Percentiles rank a stretch among this genome's conserved stretches.
These are phyloP conservation scores for Leucophenga maculata DNA, from an alignment of 2,888 invertebrate genomes.

Conservation along the genomic window DNA sequence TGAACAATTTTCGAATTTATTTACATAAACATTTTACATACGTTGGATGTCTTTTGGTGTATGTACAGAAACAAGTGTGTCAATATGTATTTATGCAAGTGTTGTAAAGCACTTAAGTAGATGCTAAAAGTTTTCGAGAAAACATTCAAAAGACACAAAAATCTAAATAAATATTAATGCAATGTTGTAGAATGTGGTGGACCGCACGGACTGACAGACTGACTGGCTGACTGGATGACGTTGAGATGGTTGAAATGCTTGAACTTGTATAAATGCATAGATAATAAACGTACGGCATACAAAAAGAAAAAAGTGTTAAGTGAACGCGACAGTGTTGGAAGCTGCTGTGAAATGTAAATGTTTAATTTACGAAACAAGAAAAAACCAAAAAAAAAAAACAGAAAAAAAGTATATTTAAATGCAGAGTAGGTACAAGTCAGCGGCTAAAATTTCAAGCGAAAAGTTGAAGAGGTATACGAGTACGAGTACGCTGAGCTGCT, in stretches of 20 bases:
- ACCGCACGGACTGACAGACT: constrained; percentile 32
- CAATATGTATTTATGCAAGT: constrained; percentile 59
- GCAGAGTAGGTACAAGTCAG: no score
- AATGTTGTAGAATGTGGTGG: constrained; percentile 21
- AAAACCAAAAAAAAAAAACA: not conserved
- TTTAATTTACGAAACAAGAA: constrained; percentile 42
- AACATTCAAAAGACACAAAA: constrained; percentile 32
- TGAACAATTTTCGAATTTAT: constrained; percentile 37
- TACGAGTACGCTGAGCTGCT: not conserved
- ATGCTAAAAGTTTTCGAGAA: constrained; percentile 55
- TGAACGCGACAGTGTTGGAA: constrained; percentile 30
- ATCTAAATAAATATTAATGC: constrained; percentile 60
- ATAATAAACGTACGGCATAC: constrained; percentile 9
- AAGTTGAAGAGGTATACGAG: not conserved
- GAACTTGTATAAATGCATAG: not conserved
- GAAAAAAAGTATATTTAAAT: constrained; percentile 39
- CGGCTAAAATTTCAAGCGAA: constrained; percentile 38
- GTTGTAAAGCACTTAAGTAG: constrained; percentile 51
- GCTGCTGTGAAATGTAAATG: constrained; percentile 44
- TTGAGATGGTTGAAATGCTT: not conserved
- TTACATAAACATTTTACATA: constrained; percentile 44
- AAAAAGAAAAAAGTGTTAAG: constrained; percentile 60
- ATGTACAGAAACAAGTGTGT: constrained; percentile 7
- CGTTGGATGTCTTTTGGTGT: constrained; percentile 53
- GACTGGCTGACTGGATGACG: not conserved